Evolutionary conservation across 2,797 vertebrate genomes (phyloP), one percentile per base, ranked within the genome.

Genomic region (Urophycis tenuis): DNA sequence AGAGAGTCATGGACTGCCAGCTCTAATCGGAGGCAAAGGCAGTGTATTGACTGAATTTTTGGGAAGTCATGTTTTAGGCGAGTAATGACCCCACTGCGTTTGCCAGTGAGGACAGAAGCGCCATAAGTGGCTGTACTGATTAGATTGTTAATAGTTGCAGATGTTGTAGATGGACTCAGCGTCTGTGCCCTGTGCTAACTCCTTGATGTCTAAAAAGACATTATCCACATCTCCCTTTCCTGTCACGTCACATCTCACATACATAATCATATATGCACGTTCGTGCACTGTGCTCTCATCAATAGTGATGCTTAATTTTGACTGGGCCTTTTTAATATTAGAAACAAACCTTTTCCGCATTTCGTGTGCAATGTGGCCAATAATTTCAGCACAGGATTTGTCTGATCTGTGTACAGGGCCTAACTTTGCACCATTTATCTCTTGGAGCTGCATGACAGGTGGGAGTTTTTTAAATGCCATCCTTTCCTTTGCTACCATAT

Each of bases 251-350:
- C 60, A 75, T 70, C 33, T 64, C 15, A 72, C 33, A 45, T 19
- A 77, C 30, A 60, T 77, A 45, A 73, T 77, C 0, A 53, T 7
- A 32, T 60, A 60, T 6, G 76, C 76, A 25, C n/a, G 69, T 36
- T 35, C 75, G n/a, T 36, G 35, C 25, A 77, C 75, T 72, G 75
- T 71, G 69, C 75, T 77, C 19, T 73, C 76, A 73, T 77, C 76
- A 77, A 33, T 73, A 29, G 39, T 77, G 25, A 73, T 41, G 76
- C 70, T 73, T 10, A 77, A 34, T 39, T 35, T 19, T 33, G 30
- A 73, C 17, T 77, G 31, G 4, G 9, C 53, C 22, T 77, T 4
- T 77, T 73, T 77, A 10, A 73, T 73, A 41, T 73, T 73, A 1
- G 34, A 73, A 29, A 39, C 34, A 25, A 73, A 73, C 72, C 14